Evolutionary conservation across 2,797 vertebrate species (phyloP), one percentile per base, ranked within the genome.

Genomic region (Microcaecilia unicolor): DNA sequence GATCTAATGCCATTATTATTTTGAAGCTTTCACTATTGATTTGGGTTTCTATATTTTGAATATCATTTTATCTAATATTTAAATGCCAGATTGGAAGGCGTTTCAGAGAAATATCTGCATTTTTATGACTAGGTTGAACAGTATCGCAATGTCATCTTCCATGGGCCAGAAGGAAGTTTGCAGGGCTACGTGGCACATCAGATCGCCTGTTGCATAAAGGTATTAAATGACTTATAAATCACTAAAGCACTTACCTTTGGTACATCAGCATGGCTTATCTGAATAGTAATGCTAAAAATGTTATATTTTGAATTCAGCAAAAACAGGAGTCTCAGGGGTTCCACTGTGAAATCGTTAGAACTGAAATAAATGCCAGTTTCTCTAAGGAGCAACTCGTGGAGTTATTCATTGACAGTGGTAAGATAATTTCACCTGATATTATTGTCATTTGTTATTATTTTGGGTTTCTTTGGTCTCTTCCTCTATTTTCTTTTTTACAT

Each of bases 41-140:
- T n/a, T n/a, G n/a, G n/a, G n/a, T n/a, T n/a, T 13, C 25, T 24
- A 23, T 7, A 3, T 25, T 3, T 18, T 15, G 2, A n/a, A n/a
- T n/a, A n/a, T n/a, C n/a, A n/a, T n/a, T n/a, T n/a, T n/a, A n/a
- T n/a, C n/a, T n/a, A n/a, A n/a, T n/a, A n/a, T n/a, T n/a, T n/a
- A n/a, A n/a, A n/a, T n/a, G n/a, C n/a, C n/a, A n/a, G n/a, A n/a
- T n/a, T n/a, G n/a, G n/a, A n/a, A n/a, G n/a, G n/a, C n/a, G n/a
- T n/a, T n/a, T n/a, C n/a, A n/a, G n/a, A n/a, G n/a, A n/a, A n/a
- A n/a, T n/a, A n/a, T n/a, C n/a, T n/a, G n/a, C n/a, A n/a, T n/a
- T n/a, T n/a, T n/a, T n/a, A n/a, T n/a, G n/a, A 34, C 7, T 52
- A 98, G 93, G 92, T 95, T 45, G 90, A 97, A 46, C 91, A 92